Conservation (phyloP, 2,797 vertebrate species). For the Gambusia yucatana region DNA sequence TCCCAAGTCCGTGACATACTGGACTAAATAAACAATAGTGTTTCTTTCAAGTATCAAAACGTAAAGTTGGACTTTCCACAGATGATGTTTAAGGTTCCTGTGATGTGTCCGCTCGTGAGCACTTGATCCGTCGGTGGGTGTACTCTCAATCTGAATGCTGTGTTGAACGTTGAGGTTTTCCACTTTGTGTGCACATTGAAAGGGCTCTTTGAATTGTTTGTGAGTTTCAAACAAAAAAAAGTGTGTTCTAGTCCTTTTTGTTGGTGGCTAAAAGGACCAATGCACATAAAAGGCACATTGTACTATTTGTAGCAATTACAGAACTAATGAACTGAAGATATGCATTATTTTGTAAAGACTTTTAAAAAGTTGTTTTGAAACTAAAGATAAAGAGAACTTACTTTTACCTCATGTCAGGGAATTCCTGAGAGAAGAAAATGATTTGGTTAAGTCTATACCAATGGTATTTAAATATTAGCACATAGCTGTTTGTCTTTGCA, state of each 20-base stretch:
- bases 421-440: conserved; percentile 78
- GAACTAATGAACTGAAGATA: conserved; percentile 85
- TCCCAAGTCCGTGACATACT: conserved; percentile 26
- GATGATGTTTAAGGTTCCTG: conserved; percentile 49
- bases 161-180: conserved; percentile 82
- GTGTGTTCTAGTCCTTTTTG: conserved; percentile 79
- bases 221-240: conserved; percentile 70
- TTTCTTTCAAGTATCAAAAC: conserved; percentile 55
- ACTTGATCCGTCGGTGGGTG: conserved; percentile 72
- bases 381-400: conserved; percentile 83
- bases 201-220: conserved; percentile 86
- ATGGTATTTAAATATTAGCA: conserved; percentile 87
- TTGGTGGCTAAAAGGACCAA: conserved; percentile 81
- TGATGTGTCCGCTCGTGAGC: conserved; percentile 65
- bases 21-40: conserved; percentile 33
- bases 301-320: conserved; percentile 87
- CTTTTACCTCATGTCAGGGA: conserved; percentile 88
- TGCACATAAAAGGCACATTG: conserved; percentile 85
- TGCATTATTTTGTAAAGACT: conserved; percentile 87
- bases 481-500: conserved; percentile 88
- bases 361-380: conserved; percentile 78
- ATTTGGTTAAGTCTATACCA: conserved; percentile 82
- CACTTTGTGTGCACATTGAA: conserved; percentile 86
- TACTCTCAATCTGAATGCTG: conserved; percentile 78
- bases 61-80: conserved; percentile 46